Evolutionary conservation across 1,140 invertebrate species (phyloP).

Genomic region (Ceratina japonica): DNA sequence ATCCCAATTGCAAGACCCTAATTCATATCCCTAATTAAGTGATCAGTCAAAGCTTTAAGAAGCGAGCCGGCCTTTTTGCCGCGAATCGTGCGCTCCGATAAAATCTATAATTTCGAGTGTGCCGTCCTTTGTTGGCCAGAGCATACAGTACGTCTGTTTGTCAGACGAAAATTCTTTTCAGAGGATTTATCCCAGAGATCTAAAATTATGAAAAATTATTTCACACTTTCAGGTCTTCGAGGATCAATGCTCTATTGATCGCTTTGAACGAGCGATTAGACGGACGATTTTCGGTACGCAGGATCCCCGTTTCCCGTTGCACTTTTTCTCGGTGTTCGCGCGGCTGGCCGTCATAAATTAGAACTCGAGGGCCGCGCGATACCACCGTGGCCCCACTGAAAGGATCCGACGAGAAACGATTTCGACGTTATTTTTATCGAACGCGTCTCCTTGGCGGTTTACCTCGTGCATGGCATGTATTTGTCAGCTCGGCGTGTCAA

Average conservation of each 20-base stretch:
- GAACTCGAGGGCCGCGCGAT: slow-evolving; percentile 23
- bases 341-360: slow-evolving; percentile 30
- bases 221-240: too few species aligned
- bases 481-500: neutral
- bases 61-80: too few species aligned
- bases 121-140: too few species aligned
- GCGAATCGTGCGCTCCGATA: too few species aligned
- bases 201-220: too few species aligned
- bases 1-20: neutral
- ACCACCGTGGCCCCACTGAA: slow-evolving; percentile 1
- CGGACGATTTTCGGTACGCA: neutral
- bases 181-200: too few species aligned
- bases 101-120: too few species aligned
- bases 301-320: neutral
- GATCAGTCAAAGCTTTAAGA: too few species aligned
- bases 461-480: neutral
- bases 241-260: too few species aligned
- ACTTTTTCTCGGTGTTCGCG: slow-evolving; percentile 3
- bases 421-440: slow-evolving; percentile 34
- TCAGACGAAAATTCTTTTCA: too few species aligned
- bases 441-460: slow-evolving; percentile 4
- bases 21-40: neutral
- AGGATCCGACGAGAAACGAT: slow-evolving; percentile 3
- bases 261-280: neutral
- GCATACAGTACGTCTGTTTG: too few species aligned